phyloP scores from a whole-genome alignment of 2,113 vertebrate species.

The Brachypteracias leptosomus region DNA sequence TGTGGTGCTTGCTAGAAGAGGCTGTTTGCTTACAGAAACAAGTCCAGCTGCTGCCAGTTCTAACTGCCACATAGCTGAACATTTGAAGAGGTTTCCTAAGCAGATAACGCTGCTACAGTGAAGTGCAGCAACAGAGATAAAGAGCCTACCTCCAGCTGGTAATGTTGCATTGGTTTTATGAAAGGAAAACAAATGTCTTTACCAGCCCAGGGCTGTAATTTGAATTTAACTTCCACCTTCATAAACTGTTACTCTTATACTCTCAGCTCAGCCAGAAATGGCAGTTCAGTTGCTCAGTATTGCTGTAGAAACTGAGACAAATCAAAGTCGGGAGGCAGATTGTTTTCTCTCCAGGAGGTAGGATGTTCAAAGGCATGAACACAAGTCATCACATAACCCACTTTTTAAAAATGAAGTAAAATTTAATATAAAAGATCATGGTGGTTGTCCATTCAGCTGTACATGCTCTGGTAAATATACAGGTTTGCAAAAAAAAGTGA shows the following conservation, averaged over 20 bases:
- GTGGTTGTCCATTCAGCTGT: slow-evolving; percentile 15
- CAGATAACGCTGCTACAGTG: fast-evolving
- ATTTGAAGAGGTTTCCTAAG: not conserved
- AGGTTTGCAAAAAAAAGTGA: not conserved
- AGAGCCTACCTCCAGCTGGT: not conserved
- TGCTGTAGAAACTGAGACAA: not conserved
- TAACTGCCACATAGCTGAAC: fast-evolving
- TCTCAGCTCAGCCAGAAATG: not conserved
- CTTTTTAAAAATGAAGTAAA: not conserved
- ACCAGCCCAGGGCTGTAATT: not conserved
- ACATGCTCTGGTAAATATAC: not conserved
- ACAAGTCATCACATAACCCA: not conserved
- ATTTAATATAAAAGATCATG: slow-evolving; percentile 22
- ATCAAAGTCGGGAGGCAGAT: fast-evolving
- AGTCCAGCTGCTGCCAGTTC: not conserved
- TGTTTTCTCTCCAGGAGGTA: not conserved
- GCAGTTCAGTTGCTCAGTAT: not conserved
- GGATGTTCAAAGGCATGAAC: not conserved
- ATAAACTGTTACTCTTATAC: not conserved
- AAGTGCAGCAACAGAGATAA: not conserved
- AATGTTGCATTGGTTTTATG: fast-evolving
- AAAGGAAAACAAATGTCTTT: not conserved
- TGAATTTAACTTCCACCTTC: not conserved
- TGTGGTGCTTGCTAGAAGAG: not conserved
- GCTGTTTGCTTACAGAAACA: not conserved